Evolutionary conservation across 2,888 invertebrate species (phyloP).

Genomic region (Pseudococcus longispinus): DNA sequence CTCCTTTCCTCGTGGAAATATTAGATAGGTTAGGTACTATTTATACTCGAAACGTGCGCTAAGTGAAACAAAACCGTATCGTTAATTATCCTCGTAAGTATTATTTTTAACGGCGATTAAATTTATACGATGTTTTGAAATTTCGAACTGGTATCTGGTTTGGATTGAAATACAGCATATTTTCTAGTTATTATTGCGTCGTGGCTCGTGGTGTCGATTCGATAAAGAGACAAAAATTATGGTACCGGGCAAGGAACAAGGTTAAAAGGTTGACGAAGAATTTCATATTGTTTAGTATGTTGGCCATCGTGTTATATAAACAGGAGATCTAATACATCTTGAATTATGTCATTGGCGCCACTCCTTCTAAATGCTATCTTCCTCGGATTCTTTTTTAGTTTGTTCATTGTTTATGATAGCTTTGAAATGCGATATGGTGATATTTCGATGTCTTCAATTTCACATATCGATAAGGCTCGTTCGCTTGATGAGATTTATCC

Average conservation of each 20-base stretch:
- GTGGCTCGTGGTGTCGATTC: not conserved
- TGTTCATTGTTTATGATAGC: not conserved
- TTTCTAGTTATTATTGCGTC: not conserved
- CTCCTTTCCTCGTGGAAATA: not conserved
- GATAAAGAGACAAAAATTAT: not conserved
- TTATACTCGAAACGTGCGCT: not conserved
- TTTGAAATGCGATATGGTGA: not conserved
- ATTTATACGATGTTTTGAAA: not conserved
- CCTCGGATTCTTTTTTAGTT: not conserved
- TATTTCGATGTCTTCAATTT: not conserved
- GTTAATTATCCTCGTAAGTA: constrained; percentile 8
- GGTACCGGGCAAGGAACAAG: not conserved
- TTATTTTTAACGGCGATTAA: not conserved
- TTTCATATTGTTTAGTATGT: not conserved
- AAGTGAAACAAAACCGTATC: not conserved
- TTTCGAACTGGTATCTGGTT: constrained; percentile 14
- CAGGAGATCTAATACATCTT: not conserved
- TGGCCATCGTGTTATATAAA: not conserved
- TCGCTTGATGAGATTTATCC: not conserved
- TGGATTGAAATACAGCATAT: not conserved
- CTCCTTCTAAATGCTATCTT: not conserved
- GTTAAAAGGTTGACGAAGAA: constrained; percentile 25
- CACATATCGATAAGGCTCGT: not conserved
- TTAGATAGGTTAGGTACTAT: too few species aligned
- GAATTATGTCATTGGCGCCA: constrained; percentile 1